Conservation (phyloP, 1,140 invertebrate species). For the Aradophagus sp. region DNA sequence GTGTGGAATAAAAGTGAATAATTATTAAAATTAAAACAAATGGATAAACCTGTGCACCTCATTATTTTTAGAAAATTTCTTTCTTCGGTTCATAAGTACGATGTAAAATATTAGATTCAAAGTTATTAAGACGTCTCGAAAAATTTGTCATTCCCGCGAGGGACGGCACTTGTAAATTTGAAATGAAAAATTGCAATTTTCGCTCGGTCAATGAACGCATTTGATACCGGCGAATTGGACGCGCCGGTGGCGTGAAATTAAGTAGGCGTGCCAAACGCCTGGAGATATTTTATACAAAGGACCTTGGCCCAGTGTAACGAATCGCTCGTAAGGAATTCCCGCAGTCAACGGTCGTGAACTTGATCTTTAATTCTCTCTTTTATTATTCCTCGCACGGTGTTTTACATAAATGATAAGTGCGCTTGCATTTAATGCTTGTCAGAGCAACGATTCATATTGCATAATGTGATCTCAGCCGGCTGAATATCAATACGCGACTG, state of each 20-base stretch:
- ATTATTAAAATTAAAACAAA: no score
- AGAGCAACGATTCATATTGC: conserved; percentile 29
- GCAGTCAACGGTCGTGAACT: conserved; percentile 46
- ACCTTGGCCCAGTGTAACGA: conserved; percentile 59
- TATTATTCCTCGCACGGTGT: conserved; percentile 35
- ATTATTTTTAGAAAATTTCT: no score
- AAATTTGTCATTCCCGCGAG: no score
- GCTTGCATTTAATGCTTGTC: conserved; percentile 27
- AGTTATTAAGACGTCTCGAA: no score
- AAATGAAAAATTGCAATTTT: conserved; percentile 14
- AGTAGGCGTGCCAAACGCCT: conserved; percentile 49
- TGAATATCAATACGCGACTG: conserved; percentile 21
- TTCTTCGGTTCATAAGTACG: no score
- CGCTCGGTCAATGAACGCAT: conserved; percentile 49
- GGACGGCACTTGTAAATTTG: no score
- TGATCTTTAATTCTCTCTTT: conserved; percentile 48
- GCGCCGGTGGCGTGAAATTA: conserved; percentile 31
- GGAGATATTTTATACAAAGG: conserved; percentile 44
- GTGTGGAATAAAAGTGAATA: no score
- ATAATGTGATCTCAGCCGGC: conserved; percentile 28
- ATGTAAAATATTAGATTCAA: no score
- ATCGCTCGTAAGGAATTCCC: conserved; percentile 41
- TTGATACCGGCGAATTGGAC: conserved; percentile 8
- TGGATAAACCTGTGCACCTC: no score
- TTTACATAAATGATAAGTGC: conserved; percentile 38